These are phyloP conservation scores for Phataginus tetradactyla DNA, from an alignment of 2,797 vertebrate genomes.

Conservation along the genomic window DNA sequence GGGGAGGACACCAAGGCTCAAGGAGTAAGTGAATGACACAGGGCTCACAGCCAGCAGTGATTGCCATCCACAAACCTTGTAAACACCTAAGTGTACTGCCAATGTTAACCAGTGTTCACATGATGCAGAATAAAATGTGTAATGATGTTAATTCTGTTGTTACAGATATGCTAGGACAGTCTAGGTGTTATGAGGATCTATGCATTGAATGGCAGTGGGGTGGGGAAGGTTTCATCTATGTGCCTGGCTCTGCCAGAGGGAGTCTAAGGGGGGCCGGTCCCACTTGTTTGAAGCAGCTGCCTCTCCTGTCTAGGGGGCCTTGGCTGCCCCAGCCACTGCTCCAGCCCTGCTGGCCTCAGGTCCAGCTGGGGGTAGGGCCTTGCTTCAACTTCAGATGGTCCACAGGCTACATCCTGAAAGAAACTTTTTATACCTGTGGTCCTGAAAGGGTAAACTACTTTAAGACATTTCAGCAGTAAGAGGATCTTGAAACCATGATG, in stretches of 20 bases:
- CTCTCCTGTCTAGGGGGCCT: neutral
- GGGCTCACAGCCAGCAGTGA: too few species aligned
- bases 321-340: neutral
- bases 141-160: neutral
- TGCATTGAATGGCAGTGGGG: neutral
- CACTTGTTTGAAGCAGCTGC: neutral
- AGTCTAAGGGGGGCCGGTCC: neutral
- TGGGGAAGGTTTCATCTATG: neutral
- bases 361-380: neutral
- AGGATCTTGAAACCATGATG: neutral
- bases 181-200: neutral
- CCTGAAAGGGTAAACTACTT: neutral
- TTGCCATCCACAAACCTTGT: neutral
- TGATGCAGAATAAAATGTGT: accelerated
- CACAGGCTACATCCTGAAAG: neutral
- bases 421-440: neutral
- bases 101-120: neutral
- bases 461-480: neutral
- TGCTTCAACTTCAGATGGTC: neutral
- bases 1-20: neutral
- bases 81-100: neutral
- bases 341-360: neutral
- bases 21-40: neutral
- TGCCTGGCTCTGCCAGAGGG: neutral
- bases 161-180: neutral